These are phyloP conservation scores for Buteo buteo DNA, from an alignment of 2,113 vertebrate species.

Conservation along the genomic window DNA sequence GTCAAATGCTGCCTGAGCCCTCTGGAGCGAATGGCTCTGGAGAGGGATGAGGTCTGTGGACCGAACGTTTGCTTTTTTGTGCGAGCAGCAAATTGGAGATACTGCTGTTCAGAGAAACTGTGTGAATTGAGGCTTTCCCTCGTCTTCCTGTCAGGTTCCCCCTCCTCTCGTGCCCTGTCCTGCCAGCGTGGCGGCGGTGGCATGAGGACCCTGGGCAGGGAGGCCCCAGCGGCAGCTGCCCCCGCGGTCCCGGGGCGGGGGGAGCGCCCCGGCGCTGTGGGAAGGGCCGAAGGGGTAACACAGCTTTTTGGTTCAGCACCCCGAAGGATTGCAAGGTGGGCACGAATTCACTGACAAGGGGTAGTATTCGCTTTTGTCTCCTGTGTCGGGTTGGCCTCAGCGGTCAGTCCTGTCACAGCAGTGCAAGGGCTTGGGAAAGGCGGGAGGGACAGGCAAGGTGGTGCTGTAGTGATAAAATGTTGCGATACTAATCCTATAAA, in stretches of 20 bases:
- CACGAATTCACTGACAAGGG: not conserved
- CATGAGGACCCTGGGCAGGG: too few species aligned
- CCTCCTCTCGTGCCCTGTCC: not conserved
- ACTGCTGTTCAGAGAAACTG: not conserved
- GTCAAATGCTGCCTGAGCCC: not conserved
- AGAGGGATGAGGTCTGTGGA: not conserved
- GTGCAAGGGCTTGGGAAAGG: not conserved
- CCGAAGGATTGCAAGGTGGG: not conserved
- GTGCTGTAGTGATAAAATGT: not conserved
- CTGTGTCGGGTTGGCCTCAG: not conserved
- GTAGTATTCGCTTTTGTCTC: not conserved
- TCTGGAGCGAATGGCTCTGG: not conserved
- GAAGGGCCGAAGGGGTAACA: not conserved
- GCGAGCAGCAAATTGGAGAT: not conserved
- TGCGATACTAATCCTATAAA: not conserved
- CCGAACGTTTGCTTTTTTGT: not conserved
- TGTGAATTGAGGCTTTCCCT: not conserved
- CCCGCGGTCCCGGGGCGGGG: too few species aligned
- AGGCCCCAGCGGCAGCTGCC: not conserved
- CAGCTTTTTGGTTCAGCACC: not conserved
- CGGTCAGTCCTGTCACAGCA: not conserved
- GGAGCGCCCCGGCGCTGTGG: rapidly evolving
- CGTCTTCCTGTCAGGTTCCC: not conserved
- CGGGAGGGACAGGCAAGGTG: rapidly evolving
- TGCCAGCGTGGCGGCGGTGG: rapidly evolving